phyloP scores from a whole-genome alignment of 2,888 invertebrate species.

The Drosophila histrio region DNA sequence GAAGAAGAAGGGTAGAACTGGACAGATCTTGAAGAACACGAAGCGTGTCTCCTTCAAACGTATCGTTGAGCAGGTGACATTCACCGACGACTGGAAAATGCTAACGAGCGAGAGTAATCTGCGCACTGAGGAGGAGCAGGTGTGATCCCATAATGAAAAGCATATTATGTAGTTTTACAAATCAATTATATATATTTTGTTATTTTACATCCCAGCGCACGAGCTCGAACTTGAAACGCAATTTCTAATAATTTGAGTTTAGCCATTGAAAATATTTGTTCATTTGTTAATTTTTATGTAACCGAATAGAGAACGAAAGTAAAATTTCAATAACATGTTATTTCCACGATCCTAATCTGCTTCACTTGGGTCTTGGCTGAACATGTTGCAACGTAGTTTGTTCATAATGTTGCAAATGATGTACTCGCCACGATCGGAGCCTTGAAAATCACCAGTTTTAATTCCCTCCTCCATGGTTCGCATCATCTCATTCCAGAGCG shows the following conservation, averaged over 20 bases:
- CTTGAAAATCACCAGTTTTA: constrained; percentile 66
- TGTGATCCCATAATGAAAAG: not conserved
- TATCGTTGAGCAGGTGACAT: constrained; percentile 57
- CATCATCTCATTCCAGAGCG: constrained; percentile 57
- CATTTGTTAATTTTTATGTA: constrained; percentile 39
- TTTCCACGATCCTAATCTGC: not conserved
- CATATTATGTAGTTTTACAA: not conserved
- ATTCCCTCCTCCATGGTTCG: constrained; percentile 67
- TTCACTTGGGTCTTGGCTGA: constrained; percentile 4
- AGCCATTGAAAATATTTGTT: not conserved
- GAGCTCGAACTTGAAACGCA: constrained; percentile 28
- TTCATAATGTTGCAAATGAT: constrained; percentile 70
- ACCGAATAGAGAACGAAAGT: constrained; percentile 7
- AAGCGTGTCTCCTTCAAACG: constrained; percentile 52
- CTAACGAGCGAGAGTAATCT: constrained; percentile 31
- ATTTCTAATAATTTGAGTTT: constrained; percentile 37
- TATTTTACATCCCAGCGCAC: constrained; percentile 31
- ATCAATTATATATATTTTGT: not conserved
- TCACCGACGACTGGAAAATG: constrained; percentile 56
- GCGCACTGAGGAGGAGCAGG: constrained; percentile 68
- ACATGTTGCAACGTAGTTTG: constrained; percentile 48
- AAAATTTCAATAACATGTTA: constrained; percentile 17
- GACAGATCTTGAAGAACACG: not conserved
- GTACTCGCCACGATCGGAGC: constrained; percentile 60
- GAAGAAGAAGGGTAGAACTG: constrained; percentile 36